Base-by-base conservation (phyloP, 1,140 invertebrate species). In the Sinonovacula constricta region DNA sequence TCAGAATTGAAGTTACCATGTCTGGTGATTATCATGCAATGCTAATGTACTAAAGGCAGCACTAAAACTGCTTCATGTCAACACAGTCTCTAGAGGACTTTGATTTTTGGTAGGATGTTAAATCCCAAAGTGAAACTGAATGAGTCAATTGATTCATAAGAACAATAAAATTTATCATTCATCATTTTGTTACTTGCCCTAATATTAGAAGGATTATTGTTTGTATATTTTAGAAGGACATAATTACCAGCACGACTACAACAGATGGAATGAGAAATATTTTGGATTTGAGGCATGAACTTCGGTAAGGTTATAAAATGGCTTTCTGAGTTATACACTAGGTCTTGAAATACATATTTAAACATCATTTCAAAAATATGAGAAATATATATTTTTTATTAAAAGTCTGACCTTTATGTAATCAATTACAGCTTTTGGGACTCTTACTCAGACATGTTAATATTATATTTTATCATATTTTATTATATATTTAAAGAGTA, bases 251-350 rank as follows among this genome's bases (percentile, higher is more conserved):
- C 93, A 2, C 59, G 33, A 86, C 92, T 93, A 3, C 91, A 83
- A 89, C 93, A 83, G 84, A 80, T 15, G 86, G 87, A 30, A 81
- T 89, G 33, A 79, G 87, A 31, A 88, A 95, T 83, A 92, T 95
- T 22, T 86, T 96, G 36, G 88, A 94, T 70, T 92, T 95, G 12
- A 92, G 93, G 26, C 74, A 90, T 90, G 22, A 92, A 91, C 77
- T 88, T 63, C 60, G 91, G 92, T 22, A 63, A 70, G n/a, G 18
- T 18, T 24, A n/a, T n/a, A n/a, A n/a, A n/a, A n/a, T n/a, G n/a
- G n/a, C n/a, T n/a, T n/a, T n/a, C n/a, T n/a, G n/a, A n/a, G n/a
- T n/a, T n/a, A n/a, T n/a, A n/a, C n/a, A n/a, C n/a, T n/a, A n/a
- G n/a, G n/a, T n/a, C n/a, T n/a, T n/a, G n/a, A n/a, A n/a, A n/a